Conservation (phyloP, 2,113 vertebrate genomes). For the Mirza zaza region DNA sequence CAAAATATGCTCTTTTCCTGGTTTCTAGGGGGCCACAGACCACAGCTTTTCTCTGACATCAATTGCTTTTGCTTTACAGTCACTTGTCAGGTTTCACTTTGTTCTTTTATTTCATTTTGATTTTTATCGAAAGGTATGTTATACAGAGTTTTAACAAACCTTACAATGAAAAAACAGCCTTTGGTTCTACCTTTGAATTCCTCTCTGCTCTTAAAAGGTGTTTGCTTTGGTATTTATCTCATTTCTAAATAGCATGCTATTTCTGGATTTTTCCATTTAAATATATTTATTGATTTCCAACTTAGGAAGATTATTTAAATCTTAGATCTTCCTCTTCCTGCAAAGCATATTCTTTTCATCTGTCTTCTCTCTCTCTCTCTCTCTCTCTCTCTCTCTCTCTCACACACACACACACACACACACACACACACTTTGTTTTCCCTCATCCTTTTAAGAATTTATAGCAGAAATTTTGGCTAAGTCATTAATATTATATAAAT, state of each 20-base stretch:
- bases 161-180: neutral
- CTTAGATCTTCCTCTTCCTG: neutral
- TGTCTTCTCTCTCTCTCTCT: neutral
- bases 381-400: neutral
- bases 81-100: neutral
- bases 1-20: neutral
- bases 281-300: slow-evolving; percentile 18
- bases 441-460: neutral
- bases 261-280: slow-evolving; percentile 4
- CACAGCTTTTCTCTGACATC: neutral
- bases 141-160: slow-evolving; percentile 1
- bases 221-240: neutral
- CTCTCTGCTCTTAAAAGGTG: neutral
- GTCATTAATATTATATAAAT: neutral
- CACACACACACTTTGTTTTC: neutral
- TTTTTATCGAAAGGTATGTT: neutral
- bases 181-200: neutral
- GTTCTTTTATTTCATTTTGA: neutral
- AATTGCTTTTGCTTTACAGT: neutral
- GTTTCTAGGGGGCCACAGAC: neutral
- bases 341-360: neutral
- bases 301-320: neutral
- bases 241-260: neutral
- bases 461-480: neutral
- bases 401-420: no score